Base-by-base conservation (phyloP, 2,113 vertebrate species). In the Murina feae region DNA sequence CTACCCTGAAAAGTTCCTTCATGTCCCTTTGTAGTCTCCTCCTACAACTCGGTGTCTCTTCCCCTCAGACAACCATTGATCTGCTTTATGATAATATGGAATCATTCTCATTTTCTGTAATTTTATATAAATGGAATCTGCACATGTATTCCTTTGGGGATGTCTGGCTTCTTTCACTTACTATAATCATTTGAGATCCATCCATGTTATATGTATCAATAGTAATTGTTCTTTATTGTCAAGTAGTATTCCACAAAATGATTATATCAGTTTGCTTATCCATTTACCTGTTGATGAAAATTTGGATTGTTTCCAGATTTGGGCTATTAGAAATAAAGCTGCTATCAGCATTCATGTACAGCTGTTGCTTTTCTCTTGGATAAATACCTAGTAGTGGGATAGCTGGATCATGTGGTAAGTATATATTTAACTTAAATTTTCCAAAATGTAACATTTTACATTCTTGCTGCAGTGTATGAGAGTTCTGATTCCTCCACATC, bases 251-350 rank as follows among this genome's bases (percentile, higher is more conserved):
- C 35, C 1, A 90, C 44, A 75, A 25, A 60, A 47, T 71, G 18
- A 23, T 12, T 83, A 53, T 95, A 63, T 35, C 53, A 80, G 30
- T 92, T 85, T 89, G n/a, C 58, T 85, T 95, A 66, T 84, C 68
- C 72, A 35, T 84, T 75, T 39, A 76, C 32, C 20, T 87, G 44
- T 85, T 79, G 25, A 28, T 94, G 39, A 20, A 35, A 20, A 63
- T 81, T 95, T 79, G 83, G 28, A 32, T 49, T 39, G 55, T 85
- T 96, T 53, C 25, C 53, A 66, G 16, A 81, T 90, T 87, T 90
- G 68, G 47, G 32, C 37, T 88, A 44, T 53, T 90, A 76, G 5
- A 60, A 94, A 60, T 81, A 93, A 83, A 87, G 37, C 49, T 91
- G 18, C 69, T 91, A 16, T 85, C 21, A 79, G 11, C 58, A 89